Conservation (phyloP, 2,888 invertebrate species). For the Dynastes grantii region DNA sequence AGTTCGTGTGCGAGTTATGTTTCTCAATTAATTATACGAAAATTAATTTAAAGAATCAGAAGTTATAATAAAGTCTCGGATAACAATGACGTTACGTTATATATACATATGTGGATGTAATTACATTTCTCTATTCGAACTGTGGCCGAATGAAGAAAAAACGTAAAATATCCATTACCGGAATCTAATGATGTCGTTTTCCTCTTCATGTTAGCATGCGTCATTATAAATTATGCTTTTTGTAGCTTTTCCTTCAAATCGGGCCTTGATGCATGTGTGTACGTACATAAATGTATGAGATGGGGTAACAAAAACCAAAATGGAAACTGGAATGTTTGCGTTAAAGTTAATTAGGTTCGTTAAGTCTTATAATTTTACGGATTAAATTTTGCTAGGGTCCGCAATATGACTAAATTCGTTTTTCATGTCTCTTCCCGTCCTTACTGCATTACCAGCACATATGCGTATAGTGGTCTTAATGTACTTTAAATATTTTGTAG, state of each 20-base stretch:
- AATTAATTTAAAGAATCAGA: not conserved
- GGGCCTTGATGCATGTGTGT: not conserved
- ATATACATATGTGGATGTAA: constrained; percentile 9
- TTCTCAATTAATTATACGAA: not conserved
- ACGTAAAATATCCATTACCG: constrained; percentile 43
- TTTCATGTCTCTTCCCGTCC: constrained; percentile 30
- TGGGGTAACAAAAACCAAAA: constrained; percentile 41
- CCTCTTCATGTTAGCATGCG: constrained; percentile 47
- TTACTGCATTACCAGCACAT: constrained; percentile 23
- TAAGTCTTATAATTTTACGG: constrained; percentile 41
- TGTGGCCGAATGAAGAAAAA: constrained; percentile 4
- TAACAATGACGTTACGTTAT: not conserved
- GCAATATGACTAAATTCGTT: constrained; percentile 39
- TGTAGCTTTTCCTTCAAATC: constrained; percentile 38
- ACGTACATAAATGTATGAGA: constrained; percentile 22
- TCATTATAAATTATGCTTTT: constrained; percentile 46
- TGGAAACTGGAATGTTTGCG: constrained; percentile 35
- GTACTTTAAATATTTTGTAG: constrained; percentile 34
- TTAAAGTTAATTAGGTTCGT: constrained; percentile 45
- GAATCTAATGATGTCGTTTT: constrained; percentile 50
- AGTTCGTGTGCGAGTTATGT: not conserved
- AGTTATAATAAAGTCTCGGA: not conserved
- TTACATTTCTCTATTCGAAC: constrained; percentile 24
- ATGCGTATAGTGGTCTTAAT: constrained; percentile 33
- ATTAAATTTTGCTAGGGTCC: constrained; percentile 43